Percentiles rank a stretch among this genome's conserved stretches.
phyloP scores from a whole-genome alignment of 1,140 invertebrate species.

The Pogonomyrmex barbatus region DNA sequence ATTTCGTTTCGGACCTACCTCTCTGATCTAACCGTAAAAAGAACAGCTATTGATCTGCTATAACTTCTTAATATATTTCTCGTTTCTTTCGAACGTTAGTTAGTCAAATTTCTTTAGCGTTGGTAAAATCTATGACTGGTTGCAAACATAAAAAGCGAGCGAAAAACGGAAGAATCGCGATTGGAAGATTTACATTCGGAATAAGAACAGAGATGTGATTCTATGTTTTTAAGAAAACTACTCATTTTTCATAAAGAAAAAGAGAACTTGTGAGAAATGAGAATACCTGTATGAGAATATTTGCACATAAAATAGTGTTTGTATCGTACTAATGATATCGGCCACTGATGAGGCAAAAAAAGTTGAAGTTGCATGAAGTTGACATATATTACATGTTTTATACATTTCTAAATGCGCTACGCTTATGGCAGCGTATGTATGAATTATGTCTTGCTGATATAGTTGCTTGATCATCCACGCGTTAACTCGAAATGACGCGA shows the following conservation, averaged over 20 bases:
- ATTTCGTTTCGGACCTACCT: conserved; percentile 58
- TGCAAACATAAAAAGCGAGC: not conserved
- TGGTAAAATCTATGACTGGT: not conserved
- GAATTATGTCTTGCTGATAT: conserved; percentile 46
- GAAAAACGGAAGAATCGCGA: conserved; percentile 64
- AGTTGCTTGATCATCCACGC: conserved; percentile 42
- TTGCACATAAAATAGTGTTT: conserved; percentile 42
- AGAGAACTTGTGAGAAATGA: conserved; percentile 61
- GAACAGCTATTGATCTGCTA: conserved; percentile 82
- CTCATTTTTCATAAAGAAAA: conserved; percentile 34
- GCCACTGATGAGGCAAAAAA: conserved; percentile 34
- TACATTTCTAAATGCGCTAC: conserved; percentile 14
- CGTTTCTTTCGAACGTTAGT: conserved; percentile 64
- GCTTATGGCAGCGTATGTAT: not conserved
- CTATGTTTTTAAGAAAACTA: conserved; percentile 78
- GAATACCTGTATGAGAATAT: conserved; percentile 41
- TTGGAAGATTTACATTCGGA: conserved; percentile 40
- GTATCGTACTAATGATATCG: conserved; percentile 21
- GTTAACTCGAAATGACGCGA: conserved; percentile 40
- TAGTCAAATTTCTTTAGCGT: conserved; percentile 70
- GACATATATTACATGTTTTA: conserved; percentile 40
- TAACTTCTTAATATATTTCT: conserved; percentile 85
- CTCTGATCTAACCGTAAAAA: conserved; percentile 60
- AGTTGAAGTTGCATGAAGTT: conserved; percentile 46
- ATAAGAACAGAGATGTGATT: conserved; percentile 49